A percentile compares a stretch with the other conserved stretches of the same genome.
Conservation (phyloP, 2,797 vertebrate species). For the Cottoperca gobio region DNA sequence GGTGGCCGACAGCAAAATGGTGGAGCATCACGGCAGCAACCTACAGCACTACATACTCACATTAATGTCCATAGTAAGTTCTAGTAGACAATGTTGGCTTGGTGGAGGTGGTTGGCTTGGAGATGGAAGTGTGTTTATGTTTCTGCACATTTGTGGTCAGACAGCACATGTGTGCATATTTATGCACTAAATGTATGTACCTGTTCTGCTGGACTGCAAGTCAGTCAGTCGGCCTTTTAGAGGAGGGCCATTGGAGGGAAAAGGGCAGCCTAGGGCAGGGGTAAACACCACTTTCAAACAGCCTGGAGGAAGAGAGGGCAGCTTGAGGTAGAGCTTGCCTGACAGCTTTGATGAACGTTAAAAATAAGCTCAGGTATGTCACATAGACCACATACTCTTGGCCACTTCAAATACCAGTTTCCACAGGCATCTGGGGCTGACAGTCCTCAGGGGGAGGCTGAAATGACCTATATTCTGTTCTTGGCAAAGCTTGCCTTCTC, state of each 20-base stretch:
- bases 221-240: slow-evolving; percentile 25
- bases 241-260: slow-evolving; percentile 54
- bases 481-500: slow-evolving; percentile 73
- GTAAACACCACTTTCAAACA: slow-evolving; percentile 75
- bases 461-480: slow-evolving; percentile 82
- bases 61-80: slow-evolving; percentile 99
- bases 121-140: slow-evolving; percentile 2
- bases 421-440: slow-evolving; percentile 52
- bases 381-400: slow-evolving; percentile 74
- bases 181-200: slow-evolving; percentile 26
- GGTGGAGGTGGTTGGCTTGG: background rate
- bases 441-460: slow-evolving; percentile 59
- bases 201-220: slow-evolving; percentile 30
- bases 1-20: slow-evolving; percentile 98
- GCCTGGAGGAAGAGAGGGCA: slow-evolving; percentile 60
- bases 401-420: slow-evolving; percentile 75
- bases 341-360: slow-evolving; percentile 81
- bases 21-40: slow-evolving; percentile 95
- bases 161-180: background rate
- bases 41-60: slow-evolving; percentile 98
- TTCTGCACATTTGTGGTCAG: slow-evolving; percentile 1
- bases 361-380: slow-evolving; percentile 83
- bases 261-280: slow-evolving; percentile 72
- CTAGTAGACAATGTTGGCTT: slow-evolving; percentile 1
- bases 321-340: slow-evolving; percentile 69